phyloP scores from a whole-genome alignment of 92 coral and sea anemone species.

The Epizoanthus ramosus region DNA sequence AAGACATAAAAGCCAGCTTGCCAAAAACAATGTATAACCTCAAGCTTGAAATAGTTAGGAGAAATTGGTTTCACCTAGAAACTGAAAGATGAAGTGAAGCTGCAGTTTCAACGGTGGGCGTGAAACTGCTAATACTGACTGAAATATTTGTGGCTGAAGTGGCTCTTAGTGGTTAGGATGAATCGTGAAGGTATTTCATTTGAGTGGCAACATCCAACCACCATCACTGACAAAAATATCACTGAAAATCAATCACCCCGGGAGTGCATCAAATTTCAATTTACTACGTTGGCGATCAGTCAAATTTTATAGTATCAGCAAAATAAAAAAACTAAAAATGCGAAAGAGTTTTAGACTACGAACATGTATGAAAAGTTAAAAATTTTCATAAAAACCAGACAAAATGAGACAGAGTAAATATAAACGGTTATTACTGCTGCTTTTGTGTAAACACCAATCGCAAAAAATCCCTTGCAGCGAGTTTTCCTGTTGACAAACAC shows the following conservation, averaged over 20 bases:
- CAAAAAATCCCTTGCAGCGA: conserved; percentile 18
- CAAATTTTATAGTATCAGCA: background rate
- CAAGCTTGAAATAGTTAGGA: background rate
- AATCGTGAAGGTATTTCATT: conserved; percentile 4
- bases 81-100: conserved; percentile 1
- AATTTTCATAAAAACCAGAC: conserved; percentile 33
- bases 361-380: background rate
- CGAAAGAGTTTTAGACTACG: background rate
- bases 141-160: background rate
- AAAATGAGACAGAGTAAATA: conserved; percentile 41
- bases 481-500: conserved; percentile 28
- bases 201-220: background rate
- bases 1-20: background rate
- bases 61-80: background rate
- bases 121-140: background rate
- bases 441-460: conserved; percentile 25
- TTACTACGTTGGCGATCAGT: conserved; percentile 12
- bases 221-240: conserved; percentile 42
- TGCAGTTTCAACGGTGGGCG: background rate
- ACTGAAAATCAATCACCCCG: conserved; percentile 25
- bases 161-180: conserved; percentile 9
- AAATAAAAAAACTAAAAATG: background rate
- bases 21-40: background rate
- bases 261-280: conserved; percentile 10
- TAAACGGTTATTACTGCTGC: conserved; percentile 22